Evolutionary conservation across 2,888 invertebrate genomes (phyloP).

Genomic region (Hipparchia semele): DNA sequence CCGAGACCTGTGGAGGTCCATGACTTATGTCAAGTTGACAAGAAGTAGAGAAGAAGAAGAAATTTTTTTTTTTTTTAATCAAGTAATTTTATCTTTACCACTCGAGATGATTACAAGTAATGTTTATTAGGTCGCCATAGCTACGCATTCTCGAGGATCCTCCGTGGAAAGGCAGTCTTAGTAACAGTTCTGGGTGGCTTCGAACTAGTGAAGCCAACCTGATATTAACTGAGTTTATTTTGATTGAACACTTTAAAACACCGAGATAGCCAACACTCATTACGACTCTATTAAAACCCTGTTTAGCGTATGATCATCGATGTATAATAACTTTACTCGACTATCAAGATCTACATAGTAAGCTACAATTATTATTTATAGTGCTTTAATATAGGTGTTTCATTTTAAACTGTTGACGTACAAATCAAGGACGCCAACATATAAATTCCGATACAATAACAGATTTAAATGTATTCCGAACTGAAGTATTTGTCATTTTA

Average conservation of each 20-base stretch:
- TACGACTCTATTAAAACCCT: constrained; percentile 11
- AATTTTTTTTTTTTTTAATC: too few species aligned
- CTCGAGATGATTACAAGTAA: too few species aligned
- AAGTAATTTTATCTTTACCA: too few species aligned
- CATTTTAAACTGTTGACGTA: not conserved
- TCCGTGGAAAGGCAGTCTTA: not conserved
- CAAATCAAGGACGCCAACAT: too few species aligned
- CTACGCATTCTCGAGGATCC: not conserved
- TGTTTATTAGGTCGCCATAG: too few species aligned
- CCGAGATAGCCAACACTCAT: constrained; percentile 1
- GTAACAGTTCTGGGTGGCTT: constrained; percentile 8
- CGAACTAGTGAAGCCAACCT: not conserved
- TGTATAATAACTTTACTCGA: not conserved
- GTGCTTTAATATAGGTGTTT: not conserved
- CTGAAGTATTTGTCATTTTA: not conserved
- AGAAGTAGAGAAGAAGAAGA: too few species aligned
- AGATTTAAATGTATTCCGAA: too few species aligned
- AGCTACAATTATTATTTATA: not conserved
- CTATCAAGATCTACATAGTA: not conserved
- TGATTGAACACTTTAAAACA: not conserved
- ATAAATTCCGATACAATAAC: too few species aligned
- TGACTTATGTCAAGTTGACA: too few species aligned
- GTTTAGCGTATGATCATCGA: constrained; percentile 9
- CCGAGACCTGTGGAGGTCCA: too few species aligned
- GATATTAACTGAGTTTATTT: not conserved